These are phyloP conservation scores for Etheostoma spectabile DNA, from an alignment of 2,113 vertebrate genomes.

Conservation along the genomic window DNA sequence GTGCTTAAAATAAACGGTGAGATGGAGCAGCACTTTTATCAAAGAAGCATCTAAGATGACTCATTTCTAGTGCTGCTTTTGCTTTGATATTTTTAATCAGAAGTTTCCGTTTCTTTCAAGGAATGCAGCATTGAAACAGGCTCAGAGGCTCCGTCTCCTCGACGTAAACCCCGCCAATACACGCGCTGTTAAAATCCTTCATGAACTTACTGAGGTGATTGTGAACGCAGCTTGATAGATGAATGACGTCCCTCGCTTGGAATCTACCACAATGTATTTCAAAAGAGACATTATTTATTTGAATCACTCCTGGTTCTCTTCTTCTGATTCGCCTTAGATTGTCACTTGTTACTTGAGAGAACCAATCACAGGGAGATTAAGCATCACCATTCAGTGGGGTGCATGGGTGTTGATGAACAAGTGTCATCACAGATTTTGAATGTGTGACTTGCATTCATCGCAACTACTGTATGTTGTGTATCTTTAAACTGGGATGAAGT, in stretches of 20 bases:
- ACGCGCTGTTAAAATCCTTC: not conserved
- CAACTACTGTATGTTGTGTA: not conserved
- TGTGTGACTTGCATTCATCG: not conserved
- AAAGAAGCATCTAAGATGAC: constrained; percentile 8
- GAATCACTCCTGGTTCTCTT: not conserved
- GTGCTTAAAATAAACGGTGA: constrained; percentile 25
- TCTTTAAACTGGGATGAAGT: not conserved
- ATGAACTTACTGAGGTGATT: not conserved
- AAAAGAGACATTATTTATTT: not conserved
- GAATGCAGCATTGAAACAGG: not conserved
- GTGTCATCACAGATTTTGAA: not conserved
- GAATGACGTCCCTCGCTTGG: not conserved
- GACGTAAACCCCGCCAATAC: not conserved
- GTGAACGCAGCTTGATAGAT: not conserved
- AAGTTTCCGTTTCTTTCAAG: constrained; percentile 3
- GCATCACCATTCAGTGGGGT: not conserved
- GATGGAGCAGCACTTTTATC: constrained; percentile 8
- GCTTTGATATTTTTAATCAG: not conserved
- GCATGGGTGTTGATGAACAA: no score
- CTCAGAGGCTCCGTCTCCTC: not conserved
- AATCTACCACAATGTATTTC: not conserved
- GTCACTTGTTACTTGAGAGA: no score
- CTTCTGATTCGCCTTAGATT: not conserved
- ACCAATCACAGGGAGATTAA: not conserved
- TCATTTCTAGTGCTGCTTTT: constrained; percentile 11